These are phyloP conservation scores for Chaenocephalus aceratus DNA, from an alignment of 2,113 vertebrate genomes.

Conservation along the genomic window DNA sequence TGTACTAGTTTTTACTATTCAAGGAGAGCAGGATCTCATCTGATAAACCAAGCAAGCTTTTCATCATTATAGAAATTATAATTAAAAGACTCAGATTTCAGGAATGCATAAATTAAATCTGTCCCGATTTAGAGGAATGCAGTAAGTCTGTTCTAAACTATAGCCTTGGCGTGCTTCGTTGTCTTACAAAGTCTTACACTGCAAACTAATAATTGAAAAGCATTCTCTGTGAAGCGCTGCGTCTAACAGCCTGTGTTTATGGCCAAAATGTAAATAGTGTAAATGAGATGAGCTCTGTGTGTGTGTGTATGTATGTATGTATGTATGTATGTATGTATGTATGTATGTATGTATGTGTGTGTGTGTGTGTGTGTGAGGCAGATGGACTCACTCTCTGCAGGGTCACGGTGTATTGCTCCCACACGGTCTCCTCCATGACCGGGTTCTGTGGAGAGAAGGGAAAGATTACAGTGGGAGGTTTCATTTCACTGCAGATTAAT, in stretches of 20 bases:
- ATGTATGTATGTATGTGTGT: too few species aligned
- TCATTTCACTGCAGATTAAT: constrained; percentile 66
- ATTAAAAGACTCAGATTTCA: too few species aligned
- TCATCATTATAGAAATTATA: too few species aligned
- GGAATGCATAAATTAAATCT: neutral
- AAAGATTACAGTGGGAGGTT: constrained; percentile 54
- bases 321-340: too few species aligned
- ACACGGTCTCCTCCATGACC: constrained; percentile 96
- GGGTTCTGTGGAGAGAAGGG: constrained; percentile 74
- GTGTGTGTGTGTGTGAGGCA: neutral
- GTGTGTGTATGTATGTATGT: too few species aligned
- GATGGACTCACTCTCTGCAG: constrained; percentile 91
- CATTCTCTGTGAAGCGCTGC: neutral
- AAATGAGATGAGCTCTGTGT: neutral
- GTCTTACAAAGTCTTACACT: too few species aligned
- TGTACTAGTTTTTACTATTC: too few species aligned
- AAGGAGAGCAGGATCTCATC: neutral
- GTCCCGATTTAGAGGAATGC: neutral
- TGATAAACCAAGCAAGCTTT: too few species aligned
- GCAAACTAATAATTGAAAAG: constrained; percentile 8
- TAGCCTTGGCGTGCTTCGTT: neutral
- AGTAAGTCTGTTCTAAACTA: neutral
- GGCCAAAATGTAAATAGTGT: neutral
- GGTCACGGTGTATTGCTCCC: constrained; percentile 98
- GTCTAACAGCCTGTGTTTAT: neutral